phyloP scores from a whole-genome alignment of 1,140 invertebrate genomes.

The Neodiprion lecontei region DNA sequence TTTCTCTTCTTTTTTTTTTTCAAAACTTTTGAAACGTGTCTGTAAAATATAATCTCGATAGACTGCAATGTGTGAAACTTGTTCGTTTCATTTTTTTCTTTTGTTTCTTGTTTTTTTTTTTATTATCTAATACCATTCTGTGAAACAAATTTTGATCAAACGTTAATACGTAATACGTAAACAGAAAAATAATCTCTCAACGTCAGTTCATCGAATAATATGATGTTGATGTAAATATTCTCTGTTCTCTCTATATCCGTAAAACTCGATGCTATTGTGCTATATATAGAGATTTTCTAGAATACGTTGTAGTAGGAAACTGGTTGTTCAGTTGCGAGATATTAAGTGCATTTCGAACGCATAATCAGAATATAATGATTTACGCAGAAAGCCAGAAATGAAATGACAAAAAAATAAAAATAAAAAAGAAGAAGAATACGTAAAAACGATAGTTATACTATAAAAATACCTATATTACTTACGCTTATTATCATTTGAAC shows the following conservation, averaged over 20 bases:
- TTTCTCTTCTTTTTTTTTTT: too few species aligned
- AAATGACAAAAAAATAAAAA: not conserved
- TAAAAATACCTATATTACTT: not conserved
- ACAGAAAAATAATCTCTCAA: too few species aligned
- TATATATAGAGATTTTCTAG: not conserved
- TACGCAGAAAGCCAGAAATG: not conserved
- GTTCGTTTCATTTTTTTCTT: not conserved
- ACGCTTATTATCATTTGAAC: not conserved
- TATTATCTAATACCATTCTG: not conserved
- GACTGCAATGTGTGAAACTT: too few species aligned
- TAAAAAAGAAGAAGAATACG: not conserved
- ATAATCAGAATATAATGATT: conserved; percentile 3
- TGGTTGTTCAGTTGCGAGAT: not conserved
- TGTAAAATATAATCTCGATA: too few species aligned
- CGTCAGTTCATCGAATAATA: not conserved
- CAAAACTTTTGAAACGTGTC: too few species aligned
- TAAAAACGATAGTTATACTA: not conserved
- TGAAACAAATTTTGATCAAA: too few species aligned
- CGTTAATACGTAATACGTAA: too few species aligned
- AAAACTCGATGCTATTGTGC: not conserved
- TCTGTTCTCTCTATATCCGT: not conserved
- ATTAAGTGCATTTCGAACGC: conserved; percentile 1
- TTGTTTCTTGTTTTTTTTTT: not conserved
- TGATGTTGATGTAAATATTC: conserved; percentile 2
- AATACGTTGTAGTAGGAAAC: not conserved